phyloP scores from a whole-genome alignment of 2,113 vertebrate genomes.

The Propithecus coquereli region DNA sequence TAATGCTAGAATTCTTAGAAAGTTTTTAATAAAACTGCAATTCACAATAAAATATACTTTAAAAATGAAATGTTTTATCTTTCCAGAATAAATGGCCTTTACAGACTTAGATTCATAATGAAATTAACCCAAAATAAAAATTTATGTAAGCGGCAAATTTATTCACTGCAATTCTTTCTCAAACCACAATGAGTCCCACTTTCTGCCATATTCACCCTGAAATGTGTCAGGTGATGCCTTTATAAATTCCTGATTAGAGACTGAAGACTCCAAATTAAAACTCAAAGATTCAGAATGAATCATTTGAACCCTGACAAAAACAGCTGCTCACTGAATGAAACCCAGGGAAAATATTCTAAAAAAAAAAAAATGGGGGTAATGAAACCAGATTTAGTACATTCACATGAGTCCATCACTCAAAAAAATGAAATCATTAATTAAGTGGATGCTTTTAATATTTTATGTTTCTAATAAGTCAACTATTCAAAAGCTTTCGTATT shows the following conservation, averaged over 20 bases:
- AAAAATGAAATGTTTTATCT: background rate
- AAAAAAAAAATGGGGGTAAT: background rate
- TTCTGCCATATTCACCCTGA: background rate
- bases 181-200: background rate
- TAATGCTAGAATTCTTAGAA: background rate
- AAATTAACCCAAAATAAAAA: background rate
- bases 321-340: constrained; percentile 7
- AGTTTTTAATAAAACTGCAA: background rate
- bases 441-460: constrained; percentile 35
- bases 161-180: background rate
- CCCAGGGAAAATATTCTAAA: background rate
- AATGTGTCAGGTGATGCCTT: background rate
- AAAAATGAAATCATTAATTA: background rate
- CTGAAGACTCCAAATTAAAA: background rate
- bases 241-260: background rate
- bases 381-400: background rate
- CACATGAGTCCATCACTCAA: background rate
- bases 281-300: background rate
- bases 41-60: background rate
- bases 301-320: background rate
- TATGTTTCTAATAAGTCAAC: constrained; percentile 29
- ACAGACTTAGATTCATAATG: background rate
- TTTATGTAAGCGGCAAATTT: background rate
- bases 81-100: background rate
- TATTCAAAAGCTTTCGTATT: background rate